Evolutionary conservation across 2,113 vertebrate genomes (phyloP).

Genomic region (Calyptomena viridis): DNA sequence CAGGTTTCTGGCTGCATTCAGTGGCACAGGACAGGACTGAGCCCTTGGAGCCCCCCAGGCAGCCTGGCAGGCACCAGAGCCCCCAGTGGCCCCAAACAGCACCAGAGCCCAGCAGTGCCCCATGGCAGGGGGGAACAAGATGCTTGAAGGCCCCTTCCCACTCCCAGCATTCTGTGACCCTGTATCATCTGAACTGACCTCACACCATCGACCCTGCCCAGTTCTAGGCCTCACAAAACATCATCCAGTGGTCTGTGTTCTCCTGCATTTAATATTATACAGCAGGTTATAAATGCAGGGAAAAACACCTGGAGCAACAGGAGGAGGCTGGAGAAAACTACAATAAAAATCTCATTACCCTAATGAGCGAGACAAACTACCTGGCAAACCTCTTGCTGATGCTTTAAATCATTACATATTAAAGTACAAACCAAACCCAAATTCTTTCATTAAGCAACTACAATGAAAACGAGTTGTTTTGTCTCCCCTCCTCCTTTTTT

Average conservation of each 20-base stretch:
- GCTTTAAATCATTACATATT: background rate
- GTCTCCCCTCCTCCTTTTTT: background rate
- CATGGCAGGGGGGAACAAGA: background rate
- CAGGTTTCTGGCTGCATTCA: background rate
- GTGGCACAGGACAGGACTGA: fast-evolving
- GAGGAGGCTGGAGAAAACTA: background rate
- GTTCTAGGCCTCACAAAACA: background rate
- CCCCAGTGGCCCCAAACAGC: fast-evolving
- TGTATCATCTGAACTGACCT: background rate
- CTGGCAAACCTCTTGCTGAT: background rate
- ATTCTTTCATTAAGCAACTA: background rate
- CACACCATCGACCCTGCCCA: background rate
- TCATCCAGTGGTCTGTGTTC: background rate
- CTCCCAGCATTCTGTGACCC: background rate
- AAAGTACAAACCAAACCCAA: background rate
- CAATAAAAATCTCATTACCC: conserved; percentile 20
- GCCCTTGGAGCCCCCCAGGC: fast-evolving
- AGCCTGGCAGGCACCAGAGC: background rate
- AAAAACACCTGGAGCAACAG: background rate
- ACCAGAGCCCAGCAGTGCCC: background rate
- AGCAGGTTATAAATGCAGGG: background rate
- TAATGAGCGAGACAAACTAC: conserved; percentile 2
- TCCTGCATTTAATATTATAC: background rate
- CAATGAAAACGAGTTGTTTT: background rate
- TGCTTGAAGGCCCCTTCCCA: background rate